Base-by-base conservation (phyloP, 2,888 invertebrate genomes). In the Poecilobothrus nobilitatus region DNA sequence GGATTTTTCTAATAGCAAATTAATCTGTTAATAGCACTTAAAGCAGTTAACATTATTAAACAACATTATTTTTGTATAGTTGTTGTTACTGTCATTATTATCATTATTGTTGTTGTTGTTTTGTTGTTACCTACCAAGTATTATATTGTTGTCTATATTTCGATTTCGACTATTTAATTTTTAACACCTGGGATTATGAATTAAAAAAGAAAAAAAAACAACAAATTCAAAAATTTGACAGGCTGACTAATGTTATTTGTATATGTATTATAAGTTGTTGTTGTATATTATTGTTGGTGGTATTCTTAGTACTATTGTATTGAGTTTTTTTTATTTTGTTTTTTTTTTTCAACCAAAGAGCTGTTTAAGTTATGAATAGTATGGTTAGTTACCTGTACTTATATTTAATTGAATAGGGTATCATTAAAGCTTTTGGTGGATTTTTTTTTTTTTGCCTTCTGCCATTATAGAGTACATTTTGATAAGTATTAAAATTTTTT, bases 1-100 rank as follows among this genome's bases (percentile, higher is more conserved):
- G 53, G 53, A 53, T 53, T 53, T 53, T 53, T 53, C 53, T 53
- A 53, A 53, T 53, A 53, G 53, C 53, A 53, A 53, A 53, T 53
- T 53, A 53, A 53, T 53, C 53, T 53, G 53, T 53, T 53, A 53
- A 53, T 53, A 53, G 53, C 53, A 53, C 53, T 53, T 53, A 53
- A 53, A 53, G 53, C 53, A 53, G 53, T 53, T 53, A 53, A 53
- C 53, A 53, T 53, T n/a, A n/a, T n/a, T 53, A 53, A 53, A 53
- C 53, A 53, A 53, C 9, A 53, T 18, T 53, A n/a, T 53, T 53
- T 8, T n/a, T 53, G 15, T 53, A 12, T 18, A 12, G 6, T 53
- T n/a, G n/a, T 53, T n/a, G n/a, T 53, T 18, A 4, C 18, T 18
- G 15, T 53, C 18, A 18, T 53, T 53, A 6, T 18, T 53, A 12